These are phyloP conservation scores for Drosophila sulfurigaster DNA, from an alignment of 1,140 invertebrate genomes.

Conservation along the genomic window DNA sequence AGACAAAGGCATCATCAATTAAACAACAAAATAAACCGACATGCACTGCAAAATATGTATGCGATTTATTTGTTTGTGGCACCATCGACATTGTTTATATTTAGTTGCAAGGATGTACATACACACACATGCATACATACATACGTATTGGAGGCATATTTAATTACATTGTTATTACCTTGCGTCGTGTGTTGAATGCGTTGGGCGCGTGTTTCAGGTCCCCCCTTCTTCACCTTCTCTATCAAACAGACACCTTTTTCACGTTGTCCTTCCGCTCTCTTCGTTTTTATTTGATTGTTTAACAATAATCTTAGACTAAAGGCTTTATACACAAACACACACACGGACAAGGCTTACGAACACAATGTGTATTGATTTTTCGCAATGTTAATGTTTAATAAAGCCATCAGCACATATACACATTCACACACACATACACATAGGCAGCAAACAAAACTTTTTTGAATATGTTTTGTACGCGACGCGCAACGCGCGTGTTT, in stretches of 20 bases:
- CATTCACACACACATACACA: conserved; percentile 14
- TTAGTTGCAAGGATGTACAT: conserved; percentile 54
- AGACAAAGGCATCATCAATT: conserved; percentile 52
- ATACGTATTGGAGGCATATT: background rate
- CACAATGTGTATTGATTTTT: conserved; percentile 57
- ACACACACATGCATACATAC: conserved; percentile 7
- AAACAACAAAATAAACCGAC: conserved; percentile 40
- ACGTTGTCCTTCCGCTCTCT: conserved; percentile 10
- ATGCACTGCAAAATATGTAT: conserved; percentile 15
- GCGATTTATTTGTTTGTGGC: conserved; percentile 45
- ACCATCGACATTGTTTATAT: conserved; percentile 44
- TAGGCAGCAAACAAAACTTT: conserved; percentile 43
- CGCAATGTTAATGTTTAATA: conserved; percentile 66
- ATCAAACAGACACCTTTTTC: background rate
- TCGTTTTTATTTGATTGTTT: conserved; percentile 45
- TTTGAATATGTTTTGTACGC: conserved; percentile 48
- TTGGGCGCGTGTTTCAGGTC: conserved; percentile 28
- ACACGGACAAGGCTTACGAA: conserved; percentile 20
- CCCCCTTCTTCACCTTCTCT: background rate
- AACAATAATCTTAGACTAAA: conserved; percentile 40
- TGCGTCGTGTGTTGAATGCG: conserved; percentile 17
- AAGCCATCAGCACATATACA: conserved; percentile 32
- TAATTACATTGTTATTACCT: conserved; percentile 43
- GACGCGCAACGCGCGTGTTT: conserved; percentile 55
- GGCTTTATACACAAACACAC: conserved; percentile 20